phyloP scores from a whole-genome alignment of 2,797 vertebrate species.

The Poecilia wingei region DNA sequence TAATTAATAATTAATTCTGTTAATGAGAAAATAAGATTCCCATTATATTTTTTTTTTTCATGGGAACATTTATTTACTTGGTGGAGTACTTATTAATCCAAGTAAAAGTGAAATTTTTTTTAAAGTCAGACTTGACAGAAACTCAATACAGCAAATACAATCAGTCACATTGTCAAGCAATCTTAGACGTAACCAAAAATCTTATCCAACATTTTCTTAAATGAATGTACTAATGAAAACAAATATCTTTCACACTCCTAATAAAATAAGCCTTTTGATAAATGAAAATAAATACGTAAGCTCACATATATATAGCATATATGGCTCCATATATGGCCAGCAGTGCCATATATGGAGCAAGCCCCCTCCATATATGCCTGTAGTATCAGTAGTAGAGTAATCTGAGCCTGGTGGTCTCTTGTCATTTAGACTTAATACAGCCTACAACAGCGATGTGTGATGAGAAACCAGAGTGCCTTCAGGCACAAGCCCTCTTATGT shows the following conservation, averaged over 20 bases:
- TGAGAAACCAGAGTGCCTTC: conserved; percentile 62
- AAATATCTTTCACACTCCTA: neutral
- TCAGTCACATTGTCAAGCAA: neutral
- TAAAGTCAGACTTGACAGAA: neutral
- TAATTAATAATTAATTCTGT: no score
- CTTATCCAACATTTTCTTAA: neutral
- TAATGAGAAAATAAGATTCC: no score
- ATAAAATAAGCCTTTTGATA: neutral
- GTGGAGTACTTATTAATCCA: no score
- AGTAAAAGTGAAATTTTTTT: no score
- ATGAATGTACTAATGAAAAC: neutral
- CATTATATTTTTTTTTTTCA: no score
- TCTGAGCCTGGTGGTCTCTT: conserved; percentile 53
- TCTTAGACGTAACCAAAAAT: neutral
- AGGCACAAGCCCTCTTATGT: conserved; percentile 67
- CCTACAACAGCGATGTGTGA: conserved; percentile 43
- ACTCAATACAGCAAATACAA: neutral
- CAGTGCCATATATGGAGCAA: neutral
- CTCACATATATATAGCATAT: neutral
- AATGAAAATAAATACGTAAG: neutral
- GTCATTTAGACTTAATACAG: conserved; percentile 69
- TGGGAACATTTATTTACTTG: no score
- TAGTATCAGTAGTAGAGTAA: conserved; percentile 51
- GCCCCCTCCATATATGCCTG: conserved; percentile 30
- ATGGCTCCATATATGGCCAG: no score